Evolutionary conservation across 1,140 invertebrate species (phyloP), one percentile per base, ranked within the genome.

Genomic region (Drosophila ohnishii): DNA sequence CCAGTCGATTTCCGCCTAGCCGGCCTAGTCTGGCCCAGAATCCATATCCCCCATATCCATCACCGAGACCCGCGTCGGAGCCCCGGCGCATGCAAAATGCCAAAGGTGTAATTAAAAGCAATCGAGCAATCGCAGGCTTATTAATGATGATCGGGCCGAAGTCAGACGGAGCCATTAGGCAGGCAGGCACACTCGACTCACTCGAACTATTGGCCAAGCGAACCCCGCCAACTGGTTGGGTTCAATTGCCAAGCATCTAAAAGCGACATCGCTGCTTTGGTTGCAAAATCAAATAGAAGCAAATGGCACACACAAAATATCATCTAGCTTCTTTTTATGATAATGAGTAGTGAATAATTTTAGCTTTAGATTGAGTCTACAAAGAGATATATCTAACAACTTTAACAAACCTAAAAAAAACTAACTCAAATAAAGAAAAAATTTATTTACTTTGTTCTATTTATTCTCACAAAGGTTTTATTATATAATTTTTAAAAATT

Each of bases 81-180:
- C 28, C 25, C 55, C 59, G 34, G 39, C 57, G 64, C 55, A 39
- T 65, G 75, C 83, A 72, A 86, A 88, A 88, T 88, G 84, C 85
- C 84, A 88, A 88, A 88, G 84, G 84, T 88, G 80, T 80, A 89
- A 88, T 88, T 88, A 88, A 80, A 75, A 88, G 28, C 61, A 70
- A 45, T 34, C 53, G 62, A 28, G 45, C 69, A 74, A 59, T 56
- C 72, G 74, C 42, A 53, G 64, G 67, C 63, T 83, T 76, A 88
- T 87, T 88, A 88, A 87, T 87, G 80, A 88, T 87, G 84, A 75
- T 70, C 66, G 64, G 58, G 69, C 62, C 30, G 55, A 61, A 65
- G 80, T 57, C 69, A 60, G 75, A 79, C 71, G 66, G 40, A 79
- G 75, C 66, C 84, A 83, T 83, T 88, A 88, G 66, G 57, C 74